Percentiles rank a stretch among this genome's conserved stretches.
phyloP scores from a whole-genome alignment of 2,113 vertebrate species.

The Dinomys branickii region DNA sequence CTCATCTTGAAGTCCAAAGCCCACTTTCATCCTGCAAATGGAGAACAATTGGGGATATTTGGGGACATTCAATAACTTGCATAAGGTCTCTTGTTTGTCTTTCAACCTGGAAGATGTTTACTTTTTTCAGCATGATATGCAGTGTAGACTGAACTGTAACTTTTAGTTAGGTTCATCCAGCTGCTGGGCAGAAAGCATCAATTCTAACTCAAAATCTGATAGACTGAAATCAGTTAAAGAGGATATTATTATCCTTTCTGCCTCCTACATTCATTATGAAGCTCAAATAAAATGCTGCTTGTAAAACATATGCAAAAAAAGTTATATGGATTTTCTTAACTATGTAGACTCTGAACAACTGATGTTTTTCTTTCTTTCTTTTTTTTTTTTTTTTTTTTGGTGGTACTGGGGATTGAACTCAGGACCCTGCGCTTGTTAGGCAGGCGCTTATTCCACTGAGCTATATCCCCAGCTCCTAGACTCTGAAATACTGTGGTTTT shows the following conservation, averaged over 20 bases:
- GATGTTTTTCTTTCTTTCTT: no score
- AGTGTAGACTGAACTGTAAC: fast-evolving
- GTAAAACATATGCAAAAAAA: no score
- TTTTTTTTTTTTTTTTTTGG: no score
- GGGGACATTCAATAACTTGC: no score
- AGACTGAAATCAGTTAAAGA: no score
- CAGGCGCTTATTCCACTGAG: no score
- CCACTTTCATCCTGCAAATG: fast-evolving
- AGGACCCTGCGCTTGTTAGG: no score
- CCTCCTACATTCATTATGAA: not conserved
- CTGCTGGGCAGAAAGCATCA: no score
- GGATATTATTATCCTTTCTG: not conserved
- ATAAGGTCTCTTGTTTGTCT: not conserved
- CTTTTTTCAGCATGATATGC: not conserved
- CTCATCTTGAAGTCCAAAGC: not conserved
- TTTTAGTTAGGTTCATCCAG: fast-evolving
- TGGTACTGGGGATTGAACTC: no score
- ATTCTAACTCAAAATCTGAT: not conserved
- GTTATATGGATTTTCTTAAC: no score
- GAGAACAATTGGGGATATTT: fast-evolving
- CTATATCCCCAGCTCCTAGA: no score
- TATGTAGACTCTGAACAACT: not conserved
- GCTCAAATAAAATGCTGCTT: not conserved
- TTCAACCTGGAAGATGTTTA: not conserved
- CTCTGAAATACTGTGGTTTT: not conserved